Base-by-base conservation (phyloP, 92 coral and sea anemone species). In the Parazoanthus darwini region DNA sequence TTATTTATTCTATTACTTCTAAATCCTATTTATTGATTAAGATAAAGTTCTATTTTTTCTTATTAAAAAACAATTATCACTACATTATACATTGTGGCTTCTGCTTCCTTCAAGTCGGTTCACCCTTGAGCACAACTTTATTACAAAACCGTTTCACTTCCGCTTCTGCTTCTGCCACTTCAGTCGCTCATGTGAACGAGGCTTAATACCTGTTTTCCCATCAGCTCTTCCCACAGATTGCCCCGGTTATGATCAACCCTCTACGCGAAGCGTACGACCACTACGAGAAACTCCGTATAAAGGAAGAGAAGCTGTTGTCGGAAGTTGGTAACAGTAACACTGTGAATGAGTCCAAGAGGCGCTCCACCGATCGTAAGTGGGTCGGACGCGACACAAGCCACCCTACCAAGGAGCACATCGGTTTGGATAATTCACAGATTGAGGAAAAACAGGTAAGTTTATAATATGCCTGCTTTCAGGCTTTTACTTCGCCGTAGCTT, bases 221-320 rank as follows among this genome's bases (percentile, higher is more conserved):
- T 14, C 86, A 94, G 97, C 88, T 94, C 54, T 94, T 94, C 46
- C 97, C 97, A 37, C 97, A 94, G 89, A 90, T 94, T 44, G 86
- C 79, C 20, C 86, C 82, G 23, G 92, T 82, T 36, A 92, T 94
- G 97, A 85, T 94, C 18, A 75, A 79, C 71, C 93, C 97, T 74
- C 91, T 94, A 26, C 91, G 93, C 25, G 92, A 92, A 59, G 93
- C 97, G 0, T 91, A 90, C 77, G 95, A 94, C 43, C 90, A 90
- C 78, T 94, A 94, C 92, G 97, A 94, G 81, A 88, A 88, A 42
- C 88, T 90, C 72, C 89, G 93, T 16, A 23, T 88, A 73, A 85
- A 71, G 79, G 87, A 84, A 33, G 79, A 84, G 87, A 26, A 44
- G 37, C 67, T 33, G 22, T 35, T 84, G 25, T 11, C 16, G 0